phyloP scores from a whole-genome alignment of 2,797 vertebrate genomes.

The Poecilia wingei region DNA sequence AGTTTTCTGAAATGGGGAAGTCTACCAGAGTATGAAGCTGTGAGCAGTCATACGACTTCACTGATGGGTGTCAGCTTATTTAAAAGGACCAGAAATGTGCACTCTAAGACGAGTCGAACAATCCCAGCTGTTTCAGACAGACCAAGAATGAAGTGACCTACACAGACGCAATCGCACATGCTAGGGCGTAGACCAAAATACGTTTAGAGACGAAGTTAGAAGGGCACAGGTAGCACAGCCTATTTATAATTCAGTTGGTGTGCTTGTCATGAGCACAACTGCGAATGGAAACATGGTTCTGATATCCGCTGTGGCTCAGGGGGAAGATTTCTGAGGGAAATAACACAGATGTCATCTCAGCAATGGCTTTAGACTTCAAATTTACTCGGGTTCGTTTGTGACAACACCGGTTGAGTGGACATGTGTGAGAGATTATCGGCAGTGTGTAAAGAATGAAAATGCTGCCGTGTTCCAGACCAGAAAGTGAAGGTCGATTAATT shows the following conservation, averaged over 20 bases:
- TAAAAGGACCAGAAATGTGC: constrained; percentile 38
- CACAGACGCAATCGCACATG: neutral
- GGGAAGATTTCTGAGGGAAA: constrained; percentile 7
- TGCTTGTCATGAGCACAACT: neutral
- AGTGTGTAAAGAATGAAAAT: neutral
- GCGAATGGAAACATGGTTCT: neutral
- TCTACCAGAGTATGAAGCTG: constrained; percentile 55
- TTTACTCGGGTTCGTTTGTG: neutral
- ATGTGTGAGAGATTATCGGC: neutral
- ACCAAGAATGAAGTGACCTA: constrained; percentile 8
- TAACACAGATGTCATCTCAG: neutral
- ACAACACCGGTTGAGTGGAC: neutral
- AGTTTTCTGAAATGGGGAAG: constrained; percentile 49
- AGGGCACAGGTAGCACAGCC: neutral
- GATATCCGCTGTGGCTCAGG: constrained; percentile 4
- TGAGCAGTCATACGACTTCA: constrained; percentile 66
- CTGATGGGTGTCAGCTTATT: constrained; percentile 56
- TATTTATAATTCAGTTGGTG: constrained; percentile 1
- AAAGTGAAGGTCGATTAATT: neutral
- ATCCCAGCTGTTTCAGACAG: constrained; percentile 18
- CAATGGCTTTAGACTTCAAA: neutral
- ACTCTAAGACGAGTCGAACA: neutral
- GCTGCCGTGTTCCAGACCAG: neutral
- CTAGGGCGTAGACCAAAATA: constrained; percentile 21
- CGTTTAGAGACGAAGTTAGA: constrained; percentile 7